phyloP scores from a whole-genome alignment of 2,888 invertebrate species.

The Helleia helle region DNA sequence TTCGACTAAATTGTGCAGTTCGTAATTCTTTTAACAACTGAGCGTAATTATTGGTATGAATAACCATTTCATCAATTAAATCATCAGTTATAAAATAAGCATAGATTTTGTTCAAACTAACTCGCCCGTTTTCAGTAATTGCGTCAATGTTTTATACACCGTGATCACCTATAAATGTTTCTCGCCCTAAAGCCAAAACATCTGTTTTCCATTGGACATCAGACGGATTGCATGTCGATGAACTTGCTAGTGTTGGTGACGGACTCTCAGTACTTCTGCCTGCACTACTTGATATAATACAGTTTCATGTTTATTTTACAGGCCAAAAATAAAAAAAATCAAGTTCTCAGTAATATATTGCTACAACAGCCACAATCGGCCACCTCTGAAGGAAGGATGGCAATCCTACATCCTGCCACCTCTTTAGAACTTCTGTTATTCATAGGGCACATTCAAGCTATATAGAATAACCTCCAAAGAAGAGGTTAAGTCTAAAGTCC shows the following conservation, averaged over 20 bases:
- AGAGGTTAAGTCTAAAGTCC: conserved; percentile 6
- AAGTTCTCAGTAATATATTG: conserved; percentile 8
- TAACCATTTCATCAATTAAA: conserved; percentile 21
- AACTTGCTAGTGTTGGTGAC: conserved; percentile 20
- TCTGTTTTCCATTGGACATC: conserved; percentile 9
- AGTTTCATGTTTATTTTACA: neutral
- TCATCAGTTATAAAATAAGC: conserved; percentile 17
- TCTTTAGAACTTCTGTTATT: conserved; percentile 5
- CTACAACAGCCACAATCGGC: conserved; percentile 1
- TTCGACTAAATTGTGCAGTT: conserved; percentile 17
- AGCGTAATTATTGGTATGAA: conserved; percentile 19
- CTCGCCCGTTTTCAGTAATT: conserved; percentile 16
- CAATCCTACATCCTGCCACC: neutral
- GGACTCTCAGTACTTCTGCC: too few species aligned
- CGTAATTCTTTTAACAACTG: conserved; percentile 15
- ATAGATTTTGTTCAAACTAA: conserved; percentile 18
- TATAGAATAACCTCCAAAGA: conserved; percentile 10
- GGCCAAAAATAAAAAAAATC: neutral
- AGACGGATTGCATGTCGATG: conserved; percentile 7
- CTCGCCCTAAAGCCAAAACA: conserved; percentile 18
- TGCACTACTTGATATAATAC: neutral
- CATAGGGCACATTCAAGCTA: conserved; percentile 7
- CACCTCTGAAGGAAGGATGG: neutral
- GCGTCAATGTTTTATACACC: conserved; percentile 19
- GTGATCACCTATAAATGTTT: conserved; percentile 17